Evolutionary conservation across 2,888 invertebrate genomes (phyloP).

Genomic region (Pollenia amentaria): DNA sequence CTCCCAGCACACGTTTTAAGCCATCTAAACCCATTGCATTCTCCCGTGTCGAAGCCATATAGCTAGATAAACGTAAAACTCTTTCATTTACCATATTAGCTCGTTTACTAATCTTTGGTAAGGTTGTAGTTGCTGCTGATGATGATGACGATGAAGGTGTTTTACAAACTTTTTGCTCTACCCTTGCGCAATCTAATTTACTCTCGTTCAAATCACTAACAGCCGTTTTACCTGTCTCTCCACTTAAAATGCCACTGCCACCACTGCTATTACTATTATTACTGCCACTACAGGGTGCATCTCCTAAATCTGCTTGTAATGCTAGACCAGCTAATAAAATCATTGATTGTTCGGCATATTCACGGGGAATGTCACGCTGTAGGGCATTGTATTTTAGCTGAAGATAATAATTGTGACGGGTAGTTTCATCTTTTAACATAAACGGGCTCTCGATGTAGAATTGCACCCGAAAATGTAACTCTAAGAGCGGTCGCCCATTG

Average conservation of each 20-base stretch:
- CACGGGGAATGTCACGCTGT: constrained; percentile 87
- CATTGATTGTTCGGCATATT: constrained; percentile 87
- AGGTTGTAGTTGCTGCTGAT: constrained; percentile 78
- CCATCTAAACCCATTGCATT: constrained; percentile 68
- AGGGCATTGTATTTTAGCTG: constrained; percentile 96
- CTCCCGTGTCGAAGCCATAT: constrained; percentile 77
- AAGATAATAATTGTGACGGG: constrained; percentile 96
- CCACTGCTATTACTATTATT: constrained; percentile 75
- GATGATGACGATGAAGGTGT: constrained; percentile 35
- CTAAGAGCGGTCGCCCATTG: constrained; percentile 94
- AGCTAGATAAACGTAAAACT: constrained; percentile 80
- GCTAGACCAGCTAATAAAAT: constrained; percentile 95
- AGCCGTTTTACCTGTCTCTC: constrained; percentile 31
- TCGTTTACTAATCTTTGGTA: constrained; percentile 81
- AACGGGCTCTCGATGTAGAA: constrained; percentile 97
- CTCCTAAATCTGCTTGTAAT: constrained; percentile 96
- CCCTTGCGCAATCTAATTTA: constrained; percentile 30
- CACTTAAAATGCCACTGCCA: constrained; percentile 67
- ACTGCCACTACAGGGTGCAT: constrained; percentile 85
- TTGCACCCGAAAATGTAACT: constrained; percentile 95
- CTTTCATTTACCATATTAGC: constrained; percentile 80
- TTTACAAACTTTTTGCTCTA: constrained; percentile 48
- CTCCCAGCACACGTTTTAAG: constrained; percentile 74
- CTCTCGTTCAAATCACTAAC: constrained; percentile 37
- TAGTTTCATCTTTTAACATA: constrained; percentile 95